Evolutionary conservation across 2,113 vertebrate species (phyloP).

Genomic region (Ramphastos sulfuratus): DNA sequence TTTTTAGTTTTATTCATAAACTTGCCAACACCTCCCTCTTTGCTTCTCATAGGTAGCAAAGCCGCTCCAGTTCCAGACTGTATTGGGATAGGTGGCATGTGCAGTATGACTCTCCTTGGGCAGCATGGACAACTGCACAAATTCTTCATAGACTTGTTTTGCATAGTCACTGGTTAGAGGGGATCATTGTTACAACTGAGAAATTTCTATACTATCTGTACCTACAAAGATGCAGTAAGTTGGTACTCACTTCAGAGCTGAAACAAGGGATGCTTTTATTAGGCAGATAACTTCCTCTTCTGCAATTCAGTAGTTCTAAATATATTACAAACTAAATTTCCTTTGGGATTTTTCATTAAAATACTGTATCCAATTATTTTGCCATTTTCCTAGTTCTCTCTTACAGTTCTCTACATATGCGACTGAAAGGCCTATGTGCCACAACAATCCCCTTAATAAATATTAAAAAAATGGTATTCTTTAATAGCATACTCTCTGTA

Average conservation of each 20-base stretch:
- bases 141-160: neutral
- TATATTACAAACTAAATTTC: neutral
- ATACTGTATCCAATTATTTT: neutral
- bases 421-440: neutral
- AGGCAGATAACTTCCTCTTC: neutral
- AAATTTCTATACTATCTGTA: neutral
- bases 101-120: neutral
- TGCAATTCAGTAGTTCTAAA: neutral
- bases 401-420: neutral
- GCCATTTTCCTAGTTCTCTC: neutral
- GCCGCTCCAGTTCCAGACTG: neutral
- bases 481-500: neutral
- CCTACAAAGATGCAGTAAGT: neutral
- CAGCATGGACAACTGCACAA: neutral
- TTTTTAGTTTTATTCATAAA: neutral
- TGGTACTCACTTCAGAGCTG: neutral
- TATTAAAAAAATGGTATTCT: neutral
- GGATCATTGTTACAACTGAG: neutral
- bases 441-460: neutral
- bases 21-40: neutral
- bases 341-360: neutral
- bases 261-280: neutral
- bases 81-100: accelerated
- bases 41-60: neutral
- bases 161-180: neutral